Conservation (phyloP, 2,888 invertebrate genomes). For the Pammene fasciana region DNA sequence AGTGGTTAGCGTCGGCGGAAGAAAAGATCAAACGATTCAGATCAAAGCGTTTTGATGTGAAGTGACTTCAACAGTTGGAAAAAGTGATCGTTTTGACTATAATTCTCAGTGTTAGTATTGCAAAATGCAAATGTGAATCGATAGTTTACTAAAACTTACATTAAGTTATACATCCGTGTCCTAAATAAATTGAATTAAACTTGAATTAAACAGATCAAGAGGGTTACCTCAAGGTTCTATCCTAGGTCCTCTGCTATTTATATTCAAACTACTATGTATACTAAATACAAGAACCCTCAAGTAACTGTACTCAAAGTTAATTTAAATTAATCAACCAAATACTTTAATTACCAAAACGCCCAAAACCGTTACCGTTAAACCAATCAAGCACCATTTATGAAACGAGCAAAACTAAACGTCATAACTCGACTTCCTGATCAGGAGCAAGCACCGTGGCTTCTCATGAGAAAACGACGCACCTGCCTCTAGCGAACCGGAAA, state of each 20-base stretch:
- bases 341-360: constrained; percentile 8
- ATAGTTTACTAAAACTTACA: too few relatives aligned
- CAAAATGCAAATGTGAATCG: too few relatives aligned
- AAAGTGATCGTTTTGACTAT: too few relatives aligned
- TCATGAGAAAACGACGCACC: constrained; percentile 78
- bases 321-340: constrained; percentile 3
- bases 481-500: constrained; percentile 77
- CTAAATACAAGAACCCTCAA: background rate
- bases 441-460: constrained; percentile 62
- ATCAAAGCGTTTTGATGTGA: constrained; percentile 5
- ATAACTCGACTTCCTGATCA: constrained; percentile 68
- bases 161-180: too few relatives aligned
- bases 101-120: too few relatives aligned
- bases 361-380: constrained; percentile 28
- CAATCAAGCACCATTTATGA: constrained; percentile 45
- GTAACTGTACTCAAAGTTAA: background rate
- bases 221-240: too few relatives aligned
- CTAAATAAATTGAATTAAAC: too few relatives aligned
- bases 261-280: too few relatives aligned
- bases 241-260: too few relatives aligned
- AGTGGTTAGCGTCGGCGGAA: constrained; percentile 4
- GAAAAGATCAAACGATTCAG: constrained; percentile 3
- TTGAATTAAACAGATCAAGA: too few relatives aligned
- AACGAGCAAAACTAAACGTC: constrained; percentile 53
- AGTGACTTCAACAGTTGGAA: too few relatives aligned